phyloP scores from a whole-genome alignment of 2,113 vertebrate genomes.

The Ahaetulla prasina region DNA sequence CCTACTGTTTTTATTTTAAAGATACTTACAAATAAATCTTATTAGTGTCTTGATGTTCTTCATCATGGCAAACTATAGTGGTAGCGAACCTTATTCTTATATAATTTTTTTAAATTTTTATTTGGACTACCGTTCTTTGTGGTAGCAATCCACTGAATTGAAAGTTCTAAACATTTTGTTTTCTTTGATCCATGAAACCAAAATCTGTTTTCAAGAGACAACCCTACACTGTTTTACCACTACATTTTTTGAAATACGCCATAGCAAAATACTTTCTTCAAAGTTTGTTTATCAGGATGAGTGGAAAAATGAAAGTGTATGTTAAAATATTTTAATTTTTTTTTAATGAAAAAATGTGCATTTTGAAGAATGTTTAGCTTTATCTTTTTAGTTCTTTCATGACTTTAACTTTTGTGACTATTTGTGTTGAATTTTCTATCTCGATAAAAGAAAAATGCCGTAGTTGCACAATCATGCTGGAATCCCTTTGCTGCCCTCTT shows the following conservation, averaged over 20 bases:
- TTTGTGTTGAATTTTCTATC: slow-evolving; percentile 27
- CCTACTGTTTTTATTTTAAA: neutral
- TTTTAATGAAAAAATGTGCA: neutral
- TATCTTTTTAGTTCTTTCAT: neutral
- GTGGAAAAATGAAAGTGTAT: neutral
- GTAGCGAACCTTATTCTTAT: neutral
- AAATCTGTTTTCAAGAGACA: neutral
- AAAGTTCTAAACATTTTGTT: neutral
- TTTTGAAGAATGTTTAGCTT: neutral
- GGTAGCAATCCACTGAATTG: neutral
- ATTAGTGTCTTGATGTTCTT: neutral
- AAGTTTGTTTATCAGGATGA: neutral
- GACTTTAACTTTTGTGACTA: slow-evolving; percentile 19
- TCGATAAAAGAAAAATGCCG: slow-evolving; percentile 36
- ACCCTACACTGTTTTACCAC: neutral
- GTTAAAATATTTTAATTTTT: neutral
- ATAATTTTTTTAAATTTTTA: neutral
- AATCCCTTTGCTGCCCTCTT: slow-evolving; percentile 51
- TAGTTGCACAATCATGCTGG: slow-evolving; percentile 16
- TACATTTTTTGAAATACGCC: neutral
- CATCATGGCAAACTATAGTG: neutral
- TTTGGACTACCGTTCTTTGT: neutral
- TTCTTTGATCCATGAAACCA: neutral
- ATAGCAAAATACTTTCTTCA: neutral
- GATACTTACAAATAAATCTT: neutral